phyloP scores from a whole-genome alignment of 2,888 invertebrate genomes.

The Papilio demoleus region DNA sequence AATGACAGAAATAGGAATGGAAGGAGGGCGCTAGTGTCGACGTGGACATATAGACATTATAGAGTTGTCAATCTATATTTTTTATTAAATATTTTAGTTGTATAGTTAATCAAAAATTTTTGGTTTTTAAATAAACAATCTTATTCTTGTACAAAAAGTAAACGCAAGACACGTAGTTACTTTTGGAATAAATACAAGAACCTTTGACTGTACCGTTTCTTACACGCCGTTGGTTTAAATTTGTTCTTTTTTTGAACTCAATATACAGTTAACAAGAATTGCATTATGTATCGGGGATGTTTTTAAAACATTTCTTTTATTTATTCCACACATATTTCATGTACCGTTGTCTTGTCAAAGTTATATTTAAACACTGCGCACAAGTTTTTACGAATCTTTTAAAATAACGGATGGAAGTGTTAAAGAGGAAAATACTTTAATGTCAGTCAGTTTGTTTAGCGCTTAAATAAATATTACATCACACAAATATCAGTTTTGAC shows the following conservation, averaged over 20 bases:
- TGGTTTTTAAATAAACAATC: no score
- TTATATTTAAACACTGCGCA: slow-evolving; percentile 41
- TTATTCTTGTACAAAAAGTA: no score
- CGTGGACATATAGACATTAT: no score
- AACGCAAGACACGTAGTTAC: no score
- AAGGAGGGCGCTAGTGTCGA: no score
- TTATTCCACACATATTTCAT: slow-evolving; percentile 43
- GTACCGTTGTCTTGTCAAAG: slow-evolving; percentile 47
- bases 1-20: no score
- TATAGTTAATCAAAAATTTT: no score
- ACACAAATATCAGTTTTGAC: neutral
- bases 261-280: slow-evolving; percentile 15
- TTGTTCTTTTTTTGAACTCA: slow-evolving; percentile 19
- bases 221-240: slow-evolving; percentile 8
- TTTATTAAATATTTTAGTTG: no score
- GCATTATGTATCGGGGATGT: slow-evolving; percentile 10
- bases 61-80: no score
- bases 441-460: neutral
- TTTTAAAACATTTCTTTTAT: slow-evolving; percentile 27
- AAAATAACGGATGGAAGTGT: slow-evolving; percentile 27
- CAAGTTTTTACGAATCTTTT: slow-evolving; percentile 40
- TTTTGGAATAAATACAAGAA: neutral
- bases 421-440: slow-evolving; percentile 21
- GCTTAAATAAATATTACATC: slow-evolving; percentile 17
- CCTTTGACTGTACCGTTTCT: neutral